Conservation (phyloP, 2,888 invertebrate genomes). For the Apotomis betuletana region DNA sequence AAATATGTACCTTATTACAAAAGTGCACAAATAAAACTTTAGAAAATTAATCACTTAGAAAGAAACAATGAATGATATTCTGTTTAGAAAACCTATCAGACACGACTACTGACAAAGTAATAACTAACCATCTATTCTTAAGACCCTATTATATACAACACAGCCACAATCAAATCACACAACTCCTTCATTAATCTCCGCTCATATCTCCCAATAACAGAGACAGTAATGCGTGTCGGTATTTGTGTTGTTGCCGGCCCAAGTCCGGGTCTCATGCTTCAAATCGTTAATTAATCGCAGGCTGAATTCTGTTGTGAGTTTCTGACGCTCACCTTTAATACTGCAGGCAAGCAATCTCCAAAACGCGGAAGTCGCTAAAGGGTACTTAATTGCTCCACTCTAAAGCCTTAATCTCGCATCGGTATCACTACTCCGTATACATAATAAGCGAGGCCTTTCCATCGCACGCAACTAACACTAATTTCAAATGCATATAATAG, state of each 20-base stretch:
- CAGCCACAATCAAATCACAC: not conserved
- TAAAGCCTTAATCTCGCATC: slow-evolving; percentile 31
- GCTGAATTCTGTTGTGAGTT: not conserved
- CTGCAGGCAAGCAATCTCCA: slow-evolving; percentile 12
- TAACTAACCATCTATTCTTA: not conserved
- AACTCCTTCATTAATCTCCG: not conserved
- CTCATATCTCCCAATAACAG: not conserved
- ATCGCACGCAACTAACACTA: slow-evolving; percentile 19
- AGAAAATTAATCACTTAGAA: too few species aligned
- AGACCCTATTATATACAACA: not conserved
- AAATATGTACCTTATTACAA: too few species aligned
- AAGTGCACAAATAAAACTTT: too few species aligned
- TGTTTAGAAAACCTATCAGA: too few species aligned
- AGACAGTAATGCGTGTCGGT: slow-evolving; percentile 1
- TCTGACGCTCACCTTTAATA: slow-evolving; percentile 25
- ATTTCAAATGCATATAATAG: slow-evolving; percentile 19
- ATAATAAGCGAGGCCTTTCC: slow-evolving; percentile 19
- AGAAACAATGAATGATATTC: too few species aligned
- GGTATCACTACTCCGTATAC: slow-evolving; percentile 23
- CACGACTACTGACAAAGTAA: not conserved
- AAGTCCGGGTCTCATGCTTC: not conserved
- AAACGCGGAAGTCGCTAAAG: slow-evolving; percentile 35
- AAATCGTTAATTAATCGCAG: slow-evolving; percentile 18
- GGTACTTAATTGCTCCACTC: slow-evolving; percentile 32
- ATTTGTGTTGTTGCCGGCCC: not conserved